Percentiles rank a stretch among this genome's conserved stretches.
These are phyloP conservation scores for Pyrochroa serraticornis DNA, from an alignment of 2,888 invertebrate species.

Conservation along the genomic window DNA sequence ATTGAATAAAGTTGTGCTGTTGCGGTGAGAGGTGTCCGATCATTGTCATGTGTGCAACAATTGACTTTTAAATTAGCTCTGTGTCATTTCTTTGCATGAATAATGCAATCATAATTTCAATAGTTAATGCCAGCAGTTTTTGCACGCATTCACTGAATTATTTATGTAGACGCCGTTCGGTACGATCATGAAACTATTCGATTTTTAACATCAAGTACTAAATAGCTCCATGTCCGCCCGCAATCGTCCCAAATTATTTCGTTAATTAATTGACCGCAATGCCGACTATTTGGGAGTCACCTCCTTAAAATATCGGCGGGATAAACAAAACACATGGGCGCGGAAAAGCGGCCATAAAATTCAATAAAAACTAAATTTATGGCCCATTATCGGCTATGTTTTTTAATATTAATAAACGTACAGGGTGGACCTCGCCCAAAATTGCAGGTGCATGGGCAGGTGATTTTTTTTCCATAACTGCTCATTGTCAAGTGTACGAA, in stretches of 20 bases:
- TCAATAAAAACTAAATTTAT: slow-evolving; percentile 21
- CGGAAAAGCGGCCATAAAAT: slow-evolving; percentile 18
- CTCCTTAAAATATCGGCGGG: slow-evolving; percentile 5
- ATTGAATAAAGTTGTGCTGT: slow-evolving; percentile 29
- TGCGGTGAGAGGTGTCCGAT: slow-evolving; percentile 31
- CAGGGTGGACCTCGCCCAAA: slow-evolving; percentile 15
- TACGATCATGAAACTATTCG: no score
- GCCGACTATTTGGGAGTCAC: no score
- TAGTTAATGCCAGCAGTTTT: slow-evolving; percentile 14
- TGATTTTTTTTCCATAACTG: slow-evolving; percentile 24
- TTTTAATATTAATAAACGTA: slow-evolving; percentile 16
- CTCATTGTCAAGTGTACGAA: slow-evolving; percentile 10
- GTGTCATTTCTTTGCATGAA: slow-evolving; percentile 27
- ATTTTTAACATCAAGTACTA: no score
- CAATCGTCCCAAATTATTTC: no score
- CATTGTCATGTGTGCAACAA: slow-evolving; percentile 31
- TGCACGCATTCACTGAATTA: slow-evolving; percentile 25
- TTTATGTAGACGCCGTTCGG: slow-evolving; percentile 3
- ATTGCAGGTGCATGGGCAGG: slow-evolving; percentile 28
- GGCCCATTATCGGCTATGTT: slow-evolving; percentile 19
- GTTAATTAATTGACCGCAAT: no score
- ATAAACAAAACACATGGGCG: slow-evolving; percentile 16
- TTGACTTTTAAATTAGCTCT: slow-evolving; percentile 32
- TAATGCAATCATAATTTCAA: slow-evolving; percentile 28
- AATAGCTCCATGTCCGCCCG: no score